A percentile compares a stretch with the other conserved stretches of the same genome.
Conservation (phyloP, 2,113 vertebrate genomes). For the Mugil cephalus region DNA sequence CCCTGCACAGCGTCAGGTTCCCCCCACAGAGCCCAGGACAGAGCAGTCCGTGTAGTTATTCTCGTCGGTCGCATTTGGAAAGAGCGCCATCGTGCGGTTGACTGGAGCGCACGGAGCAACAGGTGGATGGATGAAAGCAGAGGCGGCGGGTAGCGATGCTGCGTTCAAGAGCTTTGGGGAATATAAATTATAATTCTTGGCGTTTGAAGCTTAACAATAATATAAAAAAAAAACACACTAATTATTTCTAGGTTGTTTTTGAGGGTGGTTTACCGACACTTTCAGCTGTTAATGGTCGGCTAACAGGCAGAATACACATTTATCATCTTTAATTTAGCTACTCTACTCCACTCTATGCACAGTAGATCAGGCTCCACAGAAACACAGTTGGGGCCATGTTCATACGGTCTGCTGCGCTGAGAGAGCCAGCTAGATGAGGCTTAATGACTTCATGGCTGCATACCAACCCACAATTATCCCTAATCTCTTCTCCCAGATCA, state of each 20-base stretch:
- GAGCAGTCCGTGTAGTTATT: constrained; percentile 9
- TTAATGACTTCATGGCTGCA: constrained; percentile 16
- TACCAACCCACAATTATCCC: constrained; percentile 8
- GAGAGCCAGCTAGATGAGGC: background rate
- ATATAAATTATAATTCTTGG: background rate
- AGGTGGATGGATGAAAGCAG: constrained; percentile 59
- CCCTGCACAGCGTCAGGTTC: constrained; percentile 59
- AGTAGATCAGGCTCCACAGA: too few relatives aligned
- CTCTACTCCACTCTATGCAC: too few relatives aligned
- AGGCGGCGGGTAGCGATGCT: background rate
- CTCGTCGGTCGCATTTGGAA: background rate
- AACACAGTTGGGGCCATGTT: too few relatives aligned
- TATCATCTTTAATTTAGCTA: too few relatives aligned
- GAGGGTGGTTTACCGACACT: too few relatives aligned
- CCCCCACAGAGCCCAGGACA: constrained; percentile 51
- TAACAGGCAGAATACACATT: too few relatives aligned
- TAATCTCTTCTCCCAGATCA: constrained; percentile 18
- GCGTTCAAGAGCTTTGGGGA: constrained; percentile 11
- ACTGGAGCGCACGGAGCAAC: constrained; percentile 44
- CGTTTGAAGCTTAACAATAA: too few relatives aligned
- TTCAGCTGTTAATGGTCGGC: too few relatives aligned
- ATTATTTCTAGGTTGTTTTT: too few relatives aligned
- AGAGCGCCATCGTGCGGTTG: constrained; percentile 72
- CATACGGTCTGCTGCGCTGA: background rate
- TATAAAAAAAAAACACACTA: too few relatives aligned